Evolutionary conservation across 2,113 vertebrate species (phyloP), one percentile per base, ranked within the genome.

Genomic region (Centropus unirufus): DNA sequence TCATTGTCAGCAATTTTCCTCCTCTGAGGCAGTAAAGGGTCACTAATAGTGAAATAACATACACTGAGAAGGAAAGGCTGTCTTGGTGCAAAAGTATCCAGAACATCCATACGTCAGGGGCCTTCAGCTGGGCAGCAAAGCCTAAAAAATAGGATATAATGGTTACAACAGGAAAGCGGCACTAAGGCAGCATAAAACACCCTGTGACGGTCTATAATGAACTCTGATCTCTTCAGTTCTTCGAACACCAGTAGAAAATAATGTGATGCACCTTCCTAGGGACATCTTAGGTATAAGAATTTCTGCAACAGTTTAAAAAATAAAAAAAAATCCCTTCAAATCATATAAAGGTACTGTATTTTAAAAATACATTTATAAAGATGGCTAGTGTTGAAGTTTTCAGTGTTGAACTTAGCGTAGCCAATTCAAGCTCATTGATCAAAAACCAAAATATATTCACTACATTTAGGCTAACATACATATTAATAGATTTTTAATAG

Each of bases 371-470:
- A 12, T 64, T 67, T 52, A 4, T 32, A 66, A 64, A 91, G 11
- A n/a, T 8, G 4, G 24, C 30, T 79, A 46, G 2, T 20, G 21
- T 14, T 47, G 30, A 61, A 73, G 6, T 52, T 67, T 44, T 75
- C 47, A 23, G 22, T 58, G 23, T 26, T 89, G 77, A 81, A 36
- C 2, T 51, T 69, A 36, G 34, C 17, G 49, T 6, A 70, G 26
- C 9, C 4, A 67, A 34, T 22, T 6, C 14, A 87, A 32, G 3
- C 2, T 67, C 58, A 75, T 0, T 3, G 40, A 40, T 32, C n/a
- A 85, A 79, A 81, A 82, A 32, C 55, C 32, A 55, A 79, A 72
- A 17, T 27, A 32, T 13, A 1, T 72, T 91, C 18, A 82, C 3
- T 72, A 26, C 6, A 26, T 47, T 78, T 44, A 68, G 26, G 62